These are phyloP conservation scores for Lathamus discolor DNA, from an alignment of 2,113 vertebrate species.

Conservation along the genomic window DNA sequence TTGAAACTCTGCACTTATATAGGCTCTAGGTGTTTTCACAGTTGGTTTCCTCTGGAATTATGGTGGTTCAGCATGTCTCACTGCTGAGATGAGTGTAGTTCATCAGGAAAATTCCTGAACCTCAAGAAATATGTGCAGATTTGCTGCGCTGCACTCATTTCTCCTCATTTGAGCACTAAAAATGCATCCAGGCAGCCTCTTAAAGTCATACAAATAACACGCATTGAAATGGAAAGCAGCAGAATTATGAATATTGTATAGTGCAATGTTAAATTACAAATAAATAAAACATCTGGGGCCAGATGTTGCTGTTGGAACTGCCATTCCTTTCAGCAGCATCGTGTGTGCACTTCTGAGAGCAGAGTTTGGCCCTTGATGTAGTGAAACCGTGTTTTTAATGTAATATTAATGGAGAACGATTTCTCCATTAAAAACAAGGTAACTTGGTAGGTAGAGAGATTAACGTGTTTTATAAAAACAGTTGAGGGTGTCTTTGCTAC, in stretches of 20 bases:
- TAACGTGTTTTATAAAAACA: constrained; percentile 16
- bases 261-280: constrained; percentile 37
- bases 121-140: background rate
- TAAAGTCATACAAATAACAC: constrained; percentile 51
- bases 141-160: background rate
- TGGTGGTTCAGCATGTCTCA: background rate
- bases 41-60: background rate
- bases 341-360: background rate
- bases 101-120: constrained; percentile 22
- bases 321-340: background rate
- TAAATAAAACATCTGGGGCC: constrained; percentile 65
- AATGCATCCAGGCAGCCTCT: background rate
- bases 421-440: constrained; percentile 23
- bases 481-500: background rate
- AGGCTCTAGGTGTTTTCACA: background rate
- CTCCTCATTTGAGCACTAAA: constrained; percentile 25
- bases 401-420: constrained; percentile 31
- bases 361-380: constrained; percentile 14
- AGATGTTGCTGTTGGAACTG: constrained; percentile 49
- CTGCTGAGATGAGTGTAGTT: background rate
- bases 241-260: constrained; percentile 67
- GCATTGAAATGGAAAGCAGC: constrained; percentile 63
- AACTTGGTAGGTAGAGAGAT: background rate
- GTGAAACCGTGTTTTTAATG: constrained; percentile 5
- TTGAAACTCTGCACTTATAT: background rate